phyloP scores from a whole-genome alignment of 2,797 vertebrate species.

The Acrocephalus scirpaceus region DNA sequence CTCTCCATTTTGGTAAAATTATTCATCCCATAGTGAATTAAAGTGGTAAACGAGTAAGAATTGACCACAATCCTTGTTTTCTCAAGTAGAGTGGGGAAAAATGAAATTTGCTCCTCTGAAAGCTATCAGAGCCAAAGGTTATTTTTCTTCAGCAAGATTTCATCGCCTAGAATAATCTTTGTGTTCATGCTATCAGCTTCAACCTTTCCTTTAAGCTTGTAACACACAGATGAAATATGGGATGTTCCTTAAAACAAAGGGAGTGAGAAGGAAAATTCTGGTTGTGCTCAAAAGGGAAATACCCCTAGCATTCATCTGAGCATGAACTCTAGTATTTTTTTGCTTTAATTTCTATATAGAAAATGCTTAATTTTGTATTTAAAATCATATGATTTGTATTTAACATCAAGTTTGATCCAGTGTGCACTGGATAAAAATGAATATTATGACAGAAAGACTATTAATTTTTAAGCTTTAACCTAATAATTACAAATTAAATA shows the following conservation, averaged over 20 bases:
- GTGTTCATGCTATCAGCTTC: not conserved
- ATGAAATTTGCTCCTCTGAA: not conserved
- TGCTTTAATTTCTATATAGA: not conserved
- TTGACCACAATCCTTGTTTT: not conserved
- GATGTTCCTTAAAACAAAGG: not conserved
- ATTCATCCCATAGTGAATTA: not conserved
- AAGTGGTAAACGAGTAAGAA: not conserved
- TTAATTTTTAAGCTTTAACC: not conserved
- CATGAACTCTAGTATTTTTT: not conserved
- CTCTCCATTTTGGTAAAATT: not conserved
- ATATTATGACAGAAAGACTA: not conserved
- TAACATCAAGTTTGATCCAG: not conserved
- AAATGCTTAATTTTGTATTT: not conserved
- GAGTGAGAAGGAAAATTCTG: not conserved
- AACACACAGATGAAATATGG: not conserved
- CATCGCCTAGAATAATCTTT: not conserved
- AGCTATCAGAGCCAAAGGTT: not conserved
- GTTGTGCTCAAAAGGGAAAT: not conserved
- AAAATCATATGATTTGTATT: not conserved
- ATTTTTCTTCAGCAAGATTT: not conserved
- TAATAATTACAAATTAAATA: not conserved
- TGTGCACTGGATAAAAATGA: not conserved
- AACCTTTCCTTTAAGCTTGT: not conserved
- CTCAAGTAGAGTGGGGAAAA: not conserved
- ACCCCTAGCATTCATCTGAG: not conserved